phyloP scores from a whole-genome alignment of 2,797 vertebrate genomes.

The Artibeus jamaicensis region DNA sequence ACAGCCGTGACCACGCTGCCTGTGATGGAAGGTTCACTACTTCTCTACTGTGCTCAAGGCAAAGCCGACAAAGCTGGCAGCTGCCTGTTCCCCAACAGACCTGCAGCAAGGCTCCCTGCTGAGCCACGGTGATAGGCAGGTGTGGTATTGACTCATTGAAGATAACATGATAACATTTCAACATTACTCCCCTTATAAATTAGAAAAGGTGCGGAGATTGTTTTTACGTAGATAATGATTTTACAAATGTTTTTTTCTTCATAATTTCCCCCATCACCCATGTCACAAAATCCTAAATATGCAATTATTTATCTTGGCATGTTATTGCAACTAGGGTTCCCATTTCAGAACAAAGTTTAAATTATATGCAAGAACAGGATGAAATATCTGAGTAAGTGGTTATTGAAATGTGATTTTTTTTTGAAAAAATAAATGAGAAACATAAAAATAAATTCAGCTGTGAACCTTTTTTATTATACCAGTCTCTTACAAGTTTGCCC shows the following conservation, averaged over 20 bases:
- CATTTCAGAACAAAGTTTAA: constrained; percentile 86
- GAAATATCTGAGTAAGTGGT: constrained; percentile 85
- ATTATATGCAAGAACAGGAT: constrained; percentile 85
- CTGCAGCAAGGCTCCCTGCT: constrained; percentile 71
- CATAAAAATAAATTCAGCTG: constrained; percentile 69
- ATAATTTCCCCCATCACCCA: constrained; percentile 66
- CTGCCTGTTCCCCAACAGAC: constrained; percentile 65
- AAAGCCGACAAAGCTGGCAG: constrained; percentile 44
- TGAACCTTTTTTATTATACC: constrained; percentile 45
- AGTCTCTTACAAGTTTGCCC: constrained; percentile 1
- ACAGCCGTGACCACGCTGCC: constrained; percentile 74
- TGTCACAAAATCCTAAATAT: constrained; percentile 90
- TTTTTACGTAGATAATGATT: constrained; percentile 84
- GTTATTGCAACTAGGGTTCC: constrained; percentile 80
- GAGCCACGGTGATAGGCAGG: constrained; percentile 76
- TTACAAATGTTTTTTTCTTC: constrained; percentile 81
- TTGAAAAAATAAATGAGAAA: constrained; percentile 89
- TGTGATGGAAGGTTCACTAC: constrained; percentile 76
- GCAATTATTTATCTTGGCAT: constrained; percentile 90
- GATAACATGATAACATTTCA: constrained; percentile 81
- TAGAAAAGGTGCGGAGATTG: constrained; percentile 79
- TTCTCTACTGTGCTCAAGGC: constrained; percentile 75
- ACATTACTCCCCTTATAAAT: constrained; percentile 83
- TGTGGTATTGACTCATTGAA: constrained; percentile 78
- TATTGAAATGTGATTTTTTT: constrained; percentile 83